These are phyloP conservation scores for Nesoenas mayeri DNA, from an alignment of 2,113 vertebrate genomes.

Conservation along the genomic window DNA sequence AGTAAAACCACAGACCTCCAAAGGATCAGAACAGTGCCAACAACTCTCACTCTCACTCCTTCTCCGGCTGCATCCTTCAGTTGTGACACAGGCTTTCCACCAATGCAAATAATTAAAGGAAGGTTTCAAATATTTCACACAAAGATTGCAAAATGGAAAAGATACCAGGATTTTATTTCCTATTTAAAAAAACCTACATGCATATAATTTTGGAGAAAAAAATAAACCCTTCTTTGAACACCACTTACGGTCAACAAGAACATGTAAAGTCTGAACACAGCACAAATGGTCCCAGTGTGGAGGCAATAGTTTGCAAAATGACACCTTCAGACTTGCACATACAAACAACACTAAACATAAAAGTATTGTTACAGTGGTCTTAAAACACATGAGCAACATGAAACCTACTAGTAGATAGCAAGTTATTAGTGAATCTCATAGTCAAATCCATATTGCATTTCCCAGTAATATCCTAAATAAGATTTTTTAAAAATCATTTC, in stretches of 20 bases:
- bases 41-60: neutral
- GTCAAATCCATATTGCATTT: neutral
- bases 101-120: neutral
- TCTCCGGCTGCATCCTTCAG: neutral
- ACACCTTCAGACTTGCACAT: neutral
- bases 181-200: neutral
- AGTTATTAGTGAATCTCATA: neutral
- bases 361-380: neutral
- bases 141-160: neutral
- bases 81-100: neutral
- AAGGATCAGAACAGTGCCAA: neutral
- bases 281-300: neutral
- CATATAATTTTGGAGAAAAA: neutral
- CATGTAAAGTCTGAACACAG: neutral
- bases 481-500: neutral
- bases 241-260: neutral
- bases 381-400: neutral
- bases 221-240: neutral
- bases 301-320: neutral
- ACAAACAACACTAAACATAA: neutral
- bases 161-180: neutral
- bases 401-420: neutral
- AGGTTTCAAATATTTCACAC: neutral
- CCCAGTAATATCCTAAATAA: neutral
- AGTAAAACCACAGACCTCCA: neutral